phyloP scores from a whole-genome alignment of 2,888 invertebrate species.

The Cryptophagus acutangulus region DNA sequence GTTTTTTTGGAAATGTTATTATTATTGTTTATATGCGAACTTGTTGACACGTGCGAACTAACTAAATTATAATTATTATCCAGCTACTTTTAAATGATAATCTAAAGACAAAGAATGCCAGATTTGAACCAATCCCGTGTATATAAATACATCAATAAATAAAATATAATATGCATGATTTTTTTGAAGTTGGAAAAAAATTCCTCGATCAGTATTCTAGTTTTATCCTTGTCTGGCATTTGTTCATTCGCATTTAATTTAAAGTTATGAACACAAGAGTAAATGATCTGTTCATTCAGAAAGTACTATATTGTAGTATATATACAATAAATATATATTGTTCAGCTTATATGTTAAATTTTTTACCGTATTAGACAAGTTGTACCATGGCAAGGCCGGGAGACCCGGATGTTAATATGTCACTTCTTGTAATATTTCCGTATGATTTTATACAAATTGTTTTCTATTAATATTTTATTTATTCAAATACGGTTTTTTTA shows the following conservation, averaged over 20 bases:
- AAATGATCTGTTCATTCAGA: too few relatives aligned
- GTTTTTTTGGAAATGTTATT: conserved; percentile 1
- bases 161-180: too few relatives aligned
- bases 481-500: too few relatives aligned
- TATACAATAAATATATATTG: too few relatives aligned
- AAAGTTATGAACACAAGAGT: too few relatives aligned
- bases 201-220: conserved; percentile 2
- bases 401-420: conserved; percentile 28
- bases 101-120: conserved; percentile 10
- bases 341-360: conserved; percentile 18
- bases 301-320: too few relatives aligned
- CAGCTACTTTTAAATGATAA: conserved; percentile 10
- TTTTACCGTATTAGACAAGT: conserved; percentile 24
- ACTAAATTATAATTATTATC: conserved; percentile 5
- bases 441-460: conserved; percentile 1
- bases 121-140: conserved; percentile 11
- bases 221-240: conserved; percentile 17
- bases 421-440: conserved; percentile 22
- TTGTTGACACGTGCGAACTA: conserved; percentile 12
- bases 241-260: too few relatives aligned
- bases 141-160: background rate
- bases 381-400: conserved; percentile 28
- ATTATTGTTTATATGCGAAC: conserved; percentile 7
- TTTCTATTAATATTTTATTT: too few relatives aligned
- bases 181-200: too few relatives aligned